Conservation (phyloP, 2,113 vertebrate genomes). For the Pyxicephalus adspersus region DNA sequence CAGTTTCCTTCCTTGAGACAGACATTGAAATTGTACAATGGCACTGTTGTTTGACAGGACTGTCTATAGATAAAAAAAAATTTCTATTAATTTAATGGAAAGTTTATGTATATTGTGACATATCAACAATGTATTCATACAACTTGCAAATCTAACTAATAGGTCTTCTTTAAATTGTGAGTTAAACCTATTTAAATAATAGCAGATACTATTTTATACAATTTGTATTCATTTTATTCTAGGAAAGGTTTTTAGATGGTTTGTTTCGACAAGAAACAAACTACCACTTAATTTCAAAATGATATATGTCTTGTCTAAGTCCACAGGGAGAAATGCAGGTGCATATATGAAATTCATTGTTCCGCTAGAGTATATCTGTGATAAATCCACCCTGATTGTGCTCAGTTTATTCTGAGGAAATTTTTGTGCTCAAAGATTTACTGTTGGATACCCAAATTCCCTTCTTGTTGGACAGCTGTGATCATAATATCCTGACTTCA, state of each 20-base stretch:
- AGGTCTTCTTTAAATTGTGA: too few species aligned
- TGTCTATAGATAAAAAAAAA: too few species aligned
- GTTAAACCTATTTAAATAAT: too few species aligned
- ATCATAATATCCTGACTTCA: slow-evolving; percentile 49
- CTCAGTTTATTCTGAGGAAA: slow-evolving; percentile 5
- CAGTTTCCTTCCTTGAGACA: too few species aligned
- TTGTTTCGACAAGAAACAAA: background rate
- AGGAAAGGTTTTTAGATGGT: background rate
- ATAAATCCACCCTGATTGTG: background rate
- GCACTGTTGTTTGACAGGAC: too few species aligned
- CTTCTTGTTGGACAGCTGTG: slow-evolving; percentile 43
- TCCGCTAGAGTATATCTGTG: background rate
- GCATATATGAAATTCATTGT: background rate
- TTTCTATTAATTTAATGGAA: too few species aligned
- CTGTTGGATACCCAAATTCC: slow-evolving; percentile 32
- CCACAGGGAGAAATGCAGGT: background rate
- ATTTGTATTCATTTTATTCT: too few species aligned
- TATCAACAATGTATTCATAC: too few species aligned
- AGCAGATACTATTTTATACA: too few species aligned
- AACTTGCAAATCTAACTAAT: too few species aligned
- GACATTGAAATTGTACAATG: too few species aligned
- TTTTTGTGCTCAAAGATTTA: slow-evolving; percentile 16
- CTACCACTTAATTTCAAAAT: background rate
- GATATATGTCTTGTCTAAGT: background rate
- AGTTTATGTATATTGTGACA: too few species aligned